Evolutionary conservation across 1,140 invertebrate species (phyloP).

Genomic region (Lethrus apterus): DNA sequence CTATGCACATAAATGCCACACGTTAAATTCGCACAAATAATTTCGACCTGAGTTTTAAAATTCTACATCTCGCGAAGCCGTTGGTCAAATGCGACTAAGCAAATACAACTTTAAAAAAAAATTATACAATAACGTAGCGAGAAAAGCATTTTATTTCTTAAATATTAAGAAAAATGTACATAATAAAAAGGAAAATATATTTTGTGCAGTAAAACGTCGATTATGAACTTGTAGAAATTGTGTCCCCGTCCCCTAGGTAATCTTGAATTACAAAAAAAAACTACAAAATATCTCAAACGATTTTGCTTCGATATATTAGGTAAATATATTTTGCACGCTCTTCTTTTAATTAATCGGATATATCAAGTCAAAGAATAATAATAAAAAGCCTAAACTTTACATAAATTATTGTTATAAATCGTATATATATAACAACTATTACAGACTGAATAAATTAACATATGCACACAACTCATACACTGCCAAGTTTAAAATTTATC

Average conservation of each 20-base stretch:
- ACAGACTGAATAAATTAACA: constrained; percentile 13
- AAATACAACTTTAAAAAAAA: constrained; percentile 15
- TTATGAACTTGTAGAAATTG: constrained; percentile 27
- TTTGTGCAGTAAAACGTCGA: constrained; percentile 31
- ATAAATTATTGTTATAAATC: constrained; percentile 11
- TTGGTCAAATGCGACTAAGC: neutral
- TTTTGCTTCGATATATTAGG: constrained; percentile 21
- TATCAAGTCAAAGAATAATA: constrained; percentile 16
- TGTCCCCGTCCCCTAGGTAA: constrained; percentile 28
- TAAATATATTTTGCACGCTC: constrained; percentile 24
- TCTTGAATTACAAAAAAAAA: constrained; percentile 23
- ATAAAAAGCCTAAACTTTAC: constrained; percentile 12
- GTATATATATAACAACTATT: constrained; percentile 12
- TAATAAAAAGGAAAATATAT: constrained; percentile 33
- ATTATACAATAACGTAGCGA: constrained; percentile 20
- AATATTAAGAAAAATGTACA: constrained; percentile 32
- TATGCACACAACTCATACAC: constrained; percentile 16
- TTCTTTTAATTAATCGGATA: constrained; percentile 14
- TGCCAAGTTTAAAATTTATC: neutral
- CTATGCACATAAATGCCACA: neutral
- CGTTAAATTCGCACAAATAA: constrained; percentile 8
- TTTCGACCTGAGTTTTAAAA: neutral
- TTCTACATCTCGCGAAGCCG: neutral
- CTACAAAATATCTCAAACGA: constrained; percentile 13
- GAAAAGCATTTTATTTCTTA: constrained; percentile 36